Evolutionary conservation across 2,113 vertebrate genomes (phyloP).

Genomic region (Perca fluviatilis): DNA sequence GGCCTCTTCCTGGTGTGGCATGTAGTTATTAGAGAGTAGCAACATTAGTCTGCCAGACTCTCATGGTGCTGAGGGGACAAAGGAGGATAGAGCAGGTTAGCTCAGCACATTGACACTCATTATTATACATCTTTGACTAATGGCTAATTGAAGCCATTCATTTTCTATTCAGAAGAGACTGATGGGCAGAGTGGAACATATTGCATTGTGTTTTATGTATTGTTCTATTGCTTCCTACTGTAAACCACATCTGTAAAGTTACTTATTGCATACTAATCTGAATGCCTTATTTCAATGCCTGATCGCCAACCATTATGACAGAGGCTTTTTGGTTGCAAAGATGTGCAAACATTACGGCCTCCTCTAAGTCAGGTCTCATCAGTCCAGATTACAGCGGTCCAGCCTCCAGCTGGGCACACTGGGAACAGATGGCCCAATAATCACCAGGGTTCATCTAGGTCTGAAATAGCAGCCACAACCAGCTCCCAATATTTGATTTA

Average conservation of each 20-base stretch:
- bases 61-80: slow-evolving; percentile 69
- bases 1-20: slow-evolving; percentile 78
- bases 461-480: slow-evolving; percentile 65
- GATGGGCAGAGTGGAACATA: slow-evolving; percentile 52
- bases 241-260: slow-evolving; percentile 33
- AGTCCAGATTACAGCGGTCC: slow-evolving; percentile 73
- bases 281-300: slow-evolving; percentile 34
- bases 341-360: slow-evolving; percentile 46
- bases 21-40: slow-evolving; percentile 78
- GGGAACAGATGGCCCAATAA: slow-evolving; percentile 84
- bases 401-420: slow-evolving; percentile 78
- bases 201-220: slow-evolving; percentile 40
- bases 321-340: slow-evolving; percentile 38
- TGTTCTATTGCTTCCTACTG: slow-evolving; percentile 30
- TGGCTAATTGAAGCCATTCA: slow-evolving; percentile 72
- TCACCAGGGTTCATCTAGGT: slow-evolving; percentile 74
- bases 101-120: slow-evolving; percentile 59
- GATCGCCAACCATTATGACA: slow-evolving; percentile 21
- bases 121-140: slow-evolving; percentile 69
- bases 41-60: slow-evolving; percentile 70
- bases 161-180: slow-evolving; percentile 66
- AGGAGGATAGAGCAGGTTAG: slow-evolving; percentile 65
- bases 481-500: slow-evolving; percentile 67
- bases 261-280: slow-evolving; percentile 24
- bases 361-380: slow-evolving; percentile 63